A percentile compares a stretch with the other conserved stretches of the same genome.
phyloP scores from a whole-genome alignment of 1,140 invertebrate genomes.

The Diorhabda carinulata region DNA sequence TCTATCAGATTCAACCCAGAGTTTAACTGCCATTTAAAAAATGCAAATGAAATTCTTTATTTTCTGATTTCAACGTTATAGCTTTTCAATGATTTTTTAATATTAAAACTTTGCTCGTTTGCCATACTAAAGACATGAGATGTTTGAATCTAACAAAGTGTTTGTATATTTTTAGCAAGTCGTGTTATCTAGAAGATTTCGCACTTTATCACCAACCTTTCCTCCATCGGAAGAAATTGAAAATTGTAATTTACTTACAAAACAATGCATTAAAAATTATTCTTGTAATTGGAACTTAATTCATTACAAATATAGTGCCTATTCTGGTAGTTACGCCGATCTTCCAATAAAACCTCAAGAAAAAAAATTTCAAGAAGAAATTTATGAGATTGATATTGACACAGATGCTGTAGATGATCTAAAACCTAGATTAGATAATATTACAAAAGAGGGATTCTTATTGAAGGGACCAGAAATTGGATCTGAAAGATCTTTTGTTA shows the following conservation, averaged over 20 bases:
- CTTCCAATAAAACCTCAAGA: slow-evolving; percentile 67
- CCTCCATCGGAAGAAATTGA: slow-evolving; percentile 52
- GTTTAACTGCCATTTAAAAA: too few species aligned
- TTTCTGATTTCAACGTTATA: too few species aligned
- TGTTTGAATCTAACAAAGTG: too few species aligned
- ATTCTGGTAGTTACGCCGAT: slow-evolving; percentile 79
- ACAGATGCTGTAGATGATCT: slow-evolving; percentile 73
- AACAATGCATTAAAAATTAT: slow-evolving; percentile 83
- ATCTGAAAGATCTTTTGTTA: slow-evolving; percentile 78
- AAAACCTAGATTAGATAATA: slow-evolving; percentile 62
- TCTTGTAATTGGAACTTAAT: slow-evolving; percentile 81
- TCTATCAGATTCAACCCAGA: too few species aligned
- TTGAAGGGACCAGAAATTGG: slow-evolving; percentile 85
- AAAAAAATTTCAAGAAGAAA: slow-evolving; percentile 71
- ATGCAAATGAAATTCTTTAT: too few species aligned
- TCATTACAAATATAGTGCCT: slow-evolving; percentile 82
- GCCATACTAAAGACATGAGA: too few species aligned
- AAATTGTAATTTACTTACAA: slow-evolving; percentile 69
- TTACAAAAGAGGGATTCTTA: slow-evolving; percentile 85
- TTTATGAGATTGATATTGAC: slow-evolving; percentile 85
- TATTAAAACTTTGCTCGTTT: too few species aligned
- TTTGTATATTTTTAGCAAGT: slow-evolving; percentile 61
- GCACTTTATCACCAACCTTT: slow-evolving; percentile 72
- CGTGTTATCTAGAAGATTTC: slow-evolving; percentile 68
- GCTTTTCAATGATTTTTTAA: too few species aligned